Percentiles rank a stretch among this genome's conserved stretches.
phyloP scores from a whole-genome alignment of 2,888 invertebrate species.

The Perithous albicinctus region DNA sequence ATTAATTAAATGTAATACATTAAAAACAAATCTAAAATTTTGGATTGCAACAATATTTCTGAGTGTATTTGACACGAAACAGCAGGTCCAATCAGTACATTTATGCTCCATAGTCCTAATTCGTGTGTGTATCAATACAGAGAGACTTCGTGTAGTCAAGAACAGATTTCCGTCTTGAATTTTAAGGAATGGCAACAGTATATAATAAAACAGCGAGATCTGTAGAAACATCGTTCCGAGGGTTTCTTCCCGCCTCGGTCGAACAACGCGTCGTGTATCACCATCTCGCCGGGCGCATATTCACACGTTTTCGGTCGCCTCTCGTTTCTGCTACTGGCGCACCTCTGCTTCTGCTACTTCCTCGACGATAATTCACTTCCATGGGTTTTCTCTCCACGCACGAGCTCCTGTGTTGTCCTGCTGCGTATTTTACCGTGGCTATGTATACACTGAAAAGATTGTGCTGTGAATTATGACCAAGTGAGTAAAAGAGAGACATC shows the following conservation, averaged over 20 bases:
- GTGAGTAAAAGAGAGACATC: slow-evolving; percentile 17
- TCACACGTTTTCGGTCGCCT: slow-evolving; percentile 71
- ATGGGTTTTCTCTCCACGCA: slow-evolving; percentile 52
- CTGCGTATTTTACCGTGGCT: slow-evolving; percentile 6
- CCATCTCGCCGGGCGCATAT: slow-evolving; percentile 70
- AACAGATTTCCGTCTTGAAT: slow-evolving; percentile 64
- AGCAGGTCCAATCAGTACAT: too few species aligned
- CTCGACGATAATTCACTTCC: slow-evolving; percentile 69
- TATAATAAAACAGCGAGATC: slow-evolving; percentile 48
- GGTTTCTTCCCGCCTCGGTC: neutral
- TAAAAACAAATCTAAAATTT: too few species aligned
- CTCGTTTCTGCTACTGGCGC: slow-evolving; percentile 51
- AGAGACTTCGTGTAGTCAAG: neutral
- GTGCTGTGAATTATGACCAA: slow-evolving; percentile 41
- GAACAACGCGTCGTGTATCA: slow-evolving; percentile 63
- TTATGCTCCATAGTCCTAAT: too few species aligned
- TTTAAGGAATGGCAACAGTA: slow-evolving; percentile 58
- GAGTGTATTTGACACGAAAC: too few species aligned
- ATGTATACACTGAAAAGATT: neutral
- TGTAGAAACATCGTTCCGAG: slow-evolving; percentile 17
- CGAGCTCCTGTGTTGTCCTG: slow-evolving; percentile 17
- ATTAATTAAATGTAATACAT: too few species aligned
- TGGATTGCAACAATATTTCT: too few species aligned
- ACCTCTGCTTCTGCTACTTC: slow-evolving; percentile 43
- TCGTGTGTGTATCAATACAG: too few species aligned